Conservation (phyloP, 30 jellyfish, hydroid and myxozoan species). For the Aurelia coerulea region DNA sequence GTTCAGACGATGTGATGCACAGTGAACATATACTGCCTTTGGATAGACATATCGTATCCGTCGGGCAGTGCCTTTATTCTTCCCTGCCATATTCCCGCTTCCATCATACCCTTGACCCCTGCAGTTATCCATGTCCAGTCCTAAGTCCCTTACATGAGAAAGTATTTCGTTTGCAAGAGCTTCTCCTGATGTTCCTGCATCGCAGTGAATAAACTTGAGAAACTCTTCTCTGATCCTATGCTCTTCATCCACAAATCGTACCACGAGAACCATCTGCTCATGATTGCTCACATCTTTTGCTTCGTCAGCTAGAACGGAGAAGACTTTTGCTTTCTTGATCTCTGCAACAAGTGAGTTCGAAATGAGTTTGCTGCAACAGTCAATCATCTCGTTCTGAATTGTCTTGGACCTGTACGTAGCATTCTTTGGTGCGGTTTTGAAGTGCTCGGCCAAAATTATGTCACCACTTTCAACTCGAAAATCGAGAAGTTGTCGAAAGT, state of each 20-base stretch:
- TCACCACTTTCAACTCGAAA: slow-evolving; percentile 29
- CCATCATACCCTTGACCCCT: no score
- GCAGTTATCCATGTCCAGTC: no score
- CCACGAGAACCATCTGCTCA: slow-evolving; percentile 61
- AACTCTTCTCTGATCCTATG: slow-evolving; percentile 16
- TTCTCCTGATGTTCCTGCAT: slow-evolving; percentile 32
- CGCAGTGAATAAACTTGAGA: slow-evolving; percentile 31
- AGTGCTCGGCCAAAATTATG: slow-evolving; percentile 8
- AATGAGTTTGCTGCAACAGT: slow-evolving; percentile 38
- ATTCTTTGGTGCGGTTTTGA: slow-evolving; percentile 46
- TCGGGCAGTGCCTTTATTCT: no score
- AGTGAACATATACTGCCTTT: no score
- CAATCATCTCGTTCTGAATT: slow-evolving; percentile 54
- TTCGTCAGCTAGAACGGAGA: slow-evolving; percentile 61
- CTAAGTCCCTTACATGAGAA: no score
- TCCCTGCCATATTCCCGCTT: no score
- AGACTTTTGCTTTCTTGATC: slow-evolving; percentile 25
- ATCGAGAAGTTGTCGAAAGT: background rate
- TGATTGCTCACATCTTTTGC: slow-evolving; percentile 46
- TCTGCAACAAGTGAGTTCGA: slow-evolving; percentile 16
- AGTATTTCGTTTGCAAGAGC: no score
- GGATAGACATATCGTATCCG: no score
- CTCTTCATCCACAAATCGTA: slow-evolving; percentile 23
- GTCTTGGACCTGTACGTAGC: slow-evolving; percentile 70
- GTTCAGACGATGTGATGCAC: no score